Evolutionary conservation across 2,113 vertebrate species (phyloP).

Genomic region (Felis catus): DNA sequence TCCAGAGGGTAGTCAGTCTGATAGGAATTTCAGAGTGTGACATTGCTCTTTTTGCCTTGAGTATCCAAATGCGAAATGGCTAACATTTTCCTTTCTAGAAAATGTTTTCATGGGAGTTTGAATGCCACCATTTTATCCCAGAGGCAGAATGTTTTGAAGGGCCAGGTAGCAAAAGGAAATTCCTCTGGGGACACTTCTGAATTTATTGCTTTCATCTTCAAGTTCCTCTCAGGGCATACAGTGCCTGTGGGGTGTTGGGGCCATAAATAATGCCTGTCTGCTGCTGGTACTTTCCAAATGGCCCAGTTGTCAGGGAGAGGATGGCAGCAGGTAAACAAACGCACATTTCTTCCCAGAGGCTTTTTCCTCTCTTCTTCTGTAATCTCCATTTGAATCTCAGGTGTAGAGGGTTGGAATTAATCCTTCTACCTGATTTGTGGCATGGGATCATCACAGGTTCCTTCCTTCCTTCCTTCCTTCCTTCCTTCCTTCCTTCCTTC

Average conservation of each 20-base stretch:
- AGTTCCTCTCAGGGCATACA: conserved; percentile 18
- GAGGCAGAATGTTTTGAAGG: conserved; percentile 12
- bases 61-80: background rate
- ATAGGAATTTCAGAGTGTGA: background rate
- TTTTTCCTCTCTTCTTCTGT: background rate
- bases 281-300: conserved; percentile 42
- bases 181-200: background rate
- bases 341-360: background rate
- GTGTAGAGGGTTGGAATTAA: background rate
- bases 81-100: conserved; percentile 39
- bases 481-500: background rate
- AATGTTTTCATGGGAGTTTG: conserved; percentile 18
- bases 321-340: background rate
- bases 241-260: background rate
- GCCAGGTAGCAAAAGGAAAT: background rate
- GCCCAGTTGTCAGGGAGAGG: background rate
- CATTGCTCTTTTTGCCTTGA: background rate
- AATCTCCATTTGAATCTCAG: background rate
- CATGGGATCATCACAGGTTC: background rate
- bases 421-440: background rate
- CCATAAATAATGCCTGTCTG: background rate
- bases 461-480: background rate
- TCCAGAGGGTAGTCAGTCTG: conserved; percentile 19
- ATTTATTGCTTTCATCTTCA: conserved; percentile 28
- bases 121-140: conserved; percentile 5